phyloP scores from a whole-genome alignment of 2,797 vertebrate genomes.

The Helostoma temminkii region DNA sequence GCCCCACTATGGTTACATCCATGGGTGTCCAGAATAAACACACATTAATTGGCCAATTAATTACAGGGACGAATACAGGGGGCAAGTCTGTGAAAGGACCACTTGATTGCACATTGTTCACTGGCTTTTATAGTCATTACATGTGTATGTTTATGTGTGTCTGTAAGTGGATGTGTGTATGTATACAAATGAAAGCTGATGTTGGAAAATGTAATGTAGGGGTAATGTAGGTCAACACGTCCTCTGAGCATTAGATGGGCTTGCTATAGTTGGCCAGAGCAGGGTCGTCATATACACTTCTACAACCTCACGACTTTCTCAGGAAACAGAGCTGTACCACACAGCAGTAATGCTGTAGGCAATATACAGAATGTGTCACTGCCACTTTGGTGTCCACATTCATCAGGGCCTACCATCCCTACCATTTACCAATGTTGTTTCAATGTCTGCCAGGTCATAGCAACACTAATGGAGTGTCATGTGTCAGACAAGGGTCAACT shows the following conservation, averaged over 20 bases:
- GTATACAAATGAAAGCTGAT: conserved; percentile 59
- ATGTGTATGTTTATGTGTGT: conserved; percentile 37
- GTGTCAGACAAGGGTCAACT: conserved; percentile 56
- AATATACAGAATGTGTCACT: conserved; percentile 9
- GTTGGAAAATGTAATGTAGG: conserved; percentile 74
- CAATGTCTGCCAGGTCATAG: conserved; percentile 56
- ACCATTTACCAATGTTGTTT: conserved; percentile 58
- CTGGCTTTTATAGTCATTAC: conserved; percentile 39
- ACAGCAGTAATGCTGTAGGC: conserved; percentile 36
- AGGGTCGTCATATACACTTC: conserved; percentile 59
- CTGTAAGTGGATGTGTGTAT: conserved; percentile 25
- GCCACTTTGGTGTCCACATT: conserved; percentile 45
- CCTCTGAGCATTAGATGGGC: conserved; percentile 68
- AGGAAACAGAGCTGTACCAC: conserved; percentile 27
- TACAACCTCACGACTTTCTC: conserved; percentile 51
- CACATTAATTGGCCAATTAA: conserved; percentile 85
- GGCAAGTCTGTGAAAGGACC: conserved; percentile 67
- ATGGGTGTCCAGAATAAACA: conserved; percentile 84
- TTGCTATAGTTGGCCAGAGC: conserved; percentile 65
- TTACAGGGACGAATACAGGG: conserved; percentile 79
- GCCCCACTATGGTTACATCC: conserved; percentile 67
- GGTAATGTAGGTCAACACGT: conserved; percentile 83
- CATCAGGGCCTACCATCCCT: conserved; percentile 34
- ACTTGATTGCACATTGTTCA: conserved; percentile 74
- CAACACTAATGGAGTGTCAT: conserved; percentile 63